Evolutionary conservation across 2,113 vertebrate genomes (phyloP), one percentile per base, ranked within the genome.

Genomic region (Turdus rufiventris): DNA sequence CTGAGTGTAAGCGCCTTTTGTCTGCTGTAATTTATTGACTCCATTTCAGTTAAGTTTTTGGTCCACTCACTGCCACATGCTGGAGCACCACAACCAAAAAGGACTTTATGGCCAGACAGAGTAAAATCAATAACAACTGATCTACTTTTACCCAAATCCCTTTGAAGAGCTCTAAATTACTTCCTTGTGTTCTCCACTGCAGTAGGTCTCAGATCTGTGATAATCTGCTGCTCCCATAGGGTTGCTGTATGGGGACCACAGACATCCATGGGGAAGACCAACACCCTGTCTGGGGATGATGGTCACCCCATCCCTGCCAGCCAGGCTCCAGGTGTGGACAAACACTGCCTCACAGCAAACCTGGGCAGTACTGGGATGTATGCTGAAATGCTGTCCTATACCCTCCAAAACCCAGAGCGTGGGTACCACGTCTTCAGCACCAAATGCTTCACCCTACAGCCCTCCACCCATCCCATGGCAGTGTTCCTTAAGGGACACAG

Each of bases 21-120:
- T 96, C 95, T 97, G 88, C 89, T 72, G 82, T 58, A 97, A 97
- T 94, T 94, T 96, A 96, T 57, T 96, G 96, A 97, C 96, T 93
- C 66, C 91, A 85, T 97, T 96, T 96, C 93, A 94, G 65, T 70
- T 89, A 93, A 96, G 81, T 67, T 89, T 96, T 95, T 95, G 93
- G 90, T 79, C 85, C 74, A 33, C 86, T 94, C 56, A 24, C 54
- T 19, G 9, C 61, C 2, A 6, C 2, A 6, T 42, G 67, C 54
- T 84, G 88, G 42, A 92, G 66, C 17, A 51, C 72, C 72, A 28
- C 20, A 88, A 86, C 88, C 75, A 91, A 31, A 91, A 74, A 50
- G 36, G 18, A 67, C 36, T 81, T 88, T 34, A 70, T 3, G 9
- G 61, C 31, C 68, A 89, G 45, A 77, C 53, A 91, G 34, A 88